Base-by-base conservation (phyloP, 2,888 invertebrate genomes). In the Cerastoderma edule region DNA sequence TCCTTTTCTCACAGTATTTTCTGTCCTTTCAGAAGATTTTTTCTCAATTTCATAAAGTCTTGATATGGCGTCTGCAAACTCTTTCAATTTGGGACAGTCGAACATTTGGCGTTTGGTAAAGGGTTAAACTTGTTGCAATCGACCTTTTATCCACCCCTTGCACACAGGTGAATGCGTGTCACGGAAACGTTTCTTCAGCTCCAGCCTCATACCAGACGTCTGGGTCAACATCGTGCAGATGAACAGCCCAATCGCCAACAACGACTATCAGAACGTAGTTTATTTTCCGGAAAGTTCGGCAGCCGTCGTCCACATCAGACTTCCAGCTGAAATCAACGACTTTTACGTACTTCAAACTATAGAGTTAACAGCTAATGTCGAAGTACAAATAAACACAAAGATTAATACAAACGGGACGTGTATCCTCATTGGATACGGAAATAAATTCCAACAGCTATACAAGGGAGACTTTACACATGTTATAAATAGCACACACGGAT, bases 261-360 rank as follows among this genome's bases (percentile, higher is more conserved):
- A 22, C 39, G 24, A 22, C 4, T 24, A 60, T 19, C 22, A 39
- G 22, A 60, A 39, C 16, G 27, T 39, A 13, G 24, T 60, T 10
- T 22, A 35, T 10, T 60, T 60, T 39, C 60, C 60, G 8, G 60
- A 60, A 60, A 60, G 24, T 35, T 60, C 60, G 16, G 27, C 19
- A 24, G 35, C 13, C 39, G 60, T 60, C 60, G 27, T 60, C 22
- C 10, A 33, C 10, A 24, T 60, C 10, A 60, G n/a, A 16, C 5
- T 60, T 22, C 35, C 60, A 1, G 0, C 4, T 24, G 27, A 60
- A 10, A 33, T 8, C 8, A 13, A 32, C 13, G 8, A 27, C 10
- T 39, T 39, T 27, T 39, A 10, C n/a, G 39, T 60, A 2, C 0
- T 60, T 3, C 32, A 33, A 39, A 10, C 0, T 16, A 39, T 60